Evolutionary conservation across 2,888 invertebrate genomes (phyloP), one percentile per base, ranked within the genome.

Genomic region (Chrysomela aeneicollis): DNA sequence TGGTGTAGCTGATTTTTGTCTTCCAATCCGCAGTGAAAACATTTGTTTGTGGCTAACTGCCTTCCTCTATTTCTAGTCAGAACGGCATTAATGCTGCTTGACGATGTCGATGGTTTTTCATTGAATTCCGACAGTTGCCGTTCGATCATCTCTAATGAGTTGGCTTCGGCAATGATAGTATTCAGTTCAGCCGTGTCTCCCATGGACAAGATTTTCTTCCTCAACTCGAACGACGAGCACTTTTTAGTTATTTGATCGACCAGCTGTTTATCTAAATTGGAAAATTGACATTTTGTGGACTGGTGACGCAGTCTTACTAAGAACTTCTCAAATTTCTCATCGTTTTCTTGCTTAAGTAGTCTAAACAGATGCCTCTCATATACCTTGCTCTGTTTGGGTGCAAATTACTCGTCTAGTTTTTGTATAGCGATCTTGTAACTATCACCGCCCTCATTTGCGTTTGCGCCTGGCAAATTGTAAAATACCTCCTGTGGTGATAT

Each of bases 211-310:
- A 72, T 35, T 37, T 74, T 71, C n/a, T 73, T 70, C 37, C 61
- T 63, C 46, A 71, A 69, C 63, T 72, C 72, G 19, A 30, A 71
- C 53, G 63, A 73, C 5, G 15, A 52, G 21, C 73, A 69, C 64
- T 73, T 74, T 63, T 72, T 72, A 32, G 62, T 59, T 42, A 75
- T 76, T 65, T 75, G 75, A 26, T 76, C 73, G 46, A 76, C 72
- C 22, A 74, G 51, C 53, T 73, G 61, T 46, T 73, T 71, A 15
- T 74, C 67, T 9, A 42, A 8, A 15, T 54, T 49, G 19, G 26
- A 17, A 26, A 72, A 69, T 46, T 64, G 51, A 53, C 71, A 71
- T 58, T 66, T 69, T 5, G 21, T 57, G 3, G 61, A 63, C 64
- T 66, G 71, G 3, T 66, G 32, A 21, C 71, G 70, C 5, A 78